These are phyloP conservation scores for Cyprinodon tularosa DNA, from an alignment of 2,113 vertebrate species.

Conservation along the genomic window DNA sequence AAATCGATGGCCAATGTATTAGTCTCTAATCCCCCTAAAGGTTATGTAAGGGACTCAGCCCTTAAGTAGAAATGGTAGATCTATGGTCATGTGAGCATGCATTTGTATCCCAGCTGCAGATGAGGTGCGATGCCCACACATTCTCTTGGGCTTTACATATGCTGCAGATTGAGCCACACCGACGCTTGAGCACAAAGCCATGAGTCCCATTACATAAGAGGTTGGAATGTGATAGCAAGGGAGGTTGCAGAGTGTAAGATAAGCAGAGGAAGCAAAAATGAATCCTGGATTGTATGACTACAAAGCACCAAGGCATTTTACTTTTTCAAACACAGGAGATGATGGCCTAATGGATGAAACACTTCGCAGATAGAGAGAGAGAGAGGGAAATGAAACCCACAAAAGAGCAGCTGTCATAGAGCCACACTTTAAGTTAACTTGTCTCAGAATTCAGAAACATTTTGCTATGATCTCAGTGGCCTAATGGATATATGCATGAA, in stretches of 20 bases:
- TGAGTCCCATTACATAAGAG: constrained; percentile 9
- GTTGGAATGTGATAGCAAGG: neutral
- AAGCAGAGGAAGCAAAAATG: constrained; percentile 10
- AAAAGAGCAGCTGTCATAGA: constrained; percentile 45
- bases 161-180: constrained; percentile 23
- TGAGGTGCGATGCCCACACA: constrained; percentile 50
- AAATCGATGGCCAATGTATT: constrained; percentile 58
- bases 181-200: constrained; percentile 12
- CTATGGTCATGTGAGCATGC: constrained; percentile 53
- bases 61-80: constrained; percentile 38
- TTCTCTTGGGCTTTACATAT: constrained; percentile 34
- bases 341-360: constrained; percentile 31
- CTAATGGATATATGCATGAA: constrained; percentile 9
- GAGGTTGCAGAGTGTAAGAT: neutral
- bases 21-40: constrained; percentile 61
- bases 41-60: constrained; percentile 61
- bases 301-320: constrained; percentile 29
- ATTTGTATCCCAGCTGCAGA: constrained; percentile 46
- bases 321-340: constrained; percentile 6
- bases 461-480: constrained; percentile 38
- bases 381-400: constrained; percentile 34
- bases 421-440: constrained; percentile 43
- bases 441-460: constrained; percentile 31
- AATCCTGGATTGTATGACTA: constrained; percentile 4
- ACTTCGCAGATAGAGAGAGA: constrained; percentile 10